These are phyloP conservation scores for Adelges cooleyi DNA, from an alignment of 1,140 invertebrate genomes.

Conservation along the genomic window DNA sequence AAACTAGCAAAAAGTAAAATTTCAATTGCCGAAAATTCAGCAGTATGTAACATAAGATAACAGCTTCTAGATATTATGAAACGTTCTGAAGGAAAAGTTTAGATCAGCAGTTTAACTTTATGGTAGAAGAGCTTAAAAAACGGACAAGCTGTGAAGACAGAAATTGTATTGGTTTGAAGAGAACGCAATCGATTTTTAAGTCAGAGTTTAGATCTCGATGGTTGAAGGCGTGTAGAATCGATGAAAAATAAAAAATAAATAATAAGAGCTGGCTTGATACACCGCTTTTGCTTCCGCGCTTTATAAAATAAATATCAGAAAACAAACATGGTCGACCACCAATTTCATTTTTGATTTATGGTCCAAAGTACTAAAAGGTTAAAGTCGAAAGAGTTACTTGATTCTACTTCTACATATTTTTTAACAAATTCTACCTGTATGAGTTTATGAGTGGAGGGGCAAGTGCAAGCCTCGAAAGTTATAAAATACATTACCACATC, in stretches of 20 bases:
- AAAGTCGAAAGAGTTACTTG: neutral
- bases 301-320: neutral
- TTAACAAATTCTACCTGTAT: neutral
- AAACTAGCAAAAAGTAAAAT: too few species aligned
- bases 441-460: too few species aligned
- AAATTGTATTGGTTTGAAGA: neutral
- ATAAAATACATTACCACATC: too few species aligned
- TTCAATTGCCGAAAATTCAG: neutral
- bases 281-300: neutral
- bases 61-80: neutral
- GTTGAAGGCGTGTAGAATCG: neutral
- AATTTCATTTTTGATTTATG: neutral
- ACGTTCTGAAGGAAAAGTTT: neutral
- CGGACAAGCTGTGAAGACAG: neutral
- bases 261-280: neutral
- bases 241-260: neutral
- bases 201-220: neutral
- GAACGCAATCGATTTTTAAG: neutral
- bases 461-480: too few species aligned
- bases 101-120: neutral
- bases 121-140: neutral
- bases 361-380: neutral
- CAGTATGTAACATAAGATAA: neutral
- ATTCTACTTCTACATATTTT: neutral
- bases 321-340: neutral